Conservation (phyloP, 2,113 vertebrate species). For the Proterorhinus semilunaris region DNA sequence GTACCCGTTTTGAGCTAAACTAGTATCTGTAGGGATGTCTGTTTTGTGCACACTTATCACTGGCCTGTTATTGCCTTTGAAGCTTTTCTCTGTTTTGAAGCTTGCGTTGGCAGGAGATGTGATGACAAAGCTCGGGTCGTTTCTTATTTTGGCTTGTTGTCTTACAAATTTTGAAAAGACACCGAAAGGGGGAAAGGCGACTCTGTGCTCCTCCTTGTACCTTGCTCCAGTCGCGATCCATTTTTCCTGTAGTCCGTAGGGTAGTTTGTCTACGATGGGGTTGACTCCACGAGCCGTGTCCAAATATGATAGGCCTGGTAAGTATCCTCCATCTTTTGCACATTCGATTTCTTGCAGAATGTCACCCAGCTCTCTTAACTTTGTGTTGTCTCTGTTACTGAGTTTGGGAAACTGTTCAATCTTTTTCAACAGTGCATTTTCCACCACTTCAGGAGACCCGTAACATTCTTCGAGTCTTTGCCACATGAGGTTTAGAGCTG, state of each 20-base stretch:
- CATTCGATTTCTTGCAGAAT: neutral
- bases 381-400: neutral
- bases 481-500: neutral
- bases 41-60: neutral
- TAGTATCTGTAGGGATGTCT: neutral
- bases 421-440: slow-evolving; percentile 1
- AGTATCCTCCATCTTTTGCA: neutral
- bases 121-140: neutral
- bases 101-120: neutral
- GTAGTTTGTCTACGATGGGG: neutral
- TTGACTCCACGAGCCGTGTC: neutral
- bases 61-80: neutral
- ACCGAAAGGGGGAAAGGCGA: neutral
- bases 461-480: slow-evolving; percentile 1
- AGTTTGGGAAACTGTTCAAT: slow-evolving; percentile 3
- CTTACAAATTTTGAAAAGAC: neutral
- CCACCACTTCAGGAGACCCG: neutral
- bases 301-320: neutral
- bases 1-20: neutral
- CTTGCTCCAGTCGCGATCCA: neutral
- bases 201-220: slow-evolving; percentile 1
- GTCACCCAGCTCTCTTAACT: neutral
- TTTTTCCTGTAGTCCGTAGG: neutral
- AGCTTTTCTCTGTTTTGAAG: neutral
- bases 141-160: neutral